These are phyloP conservation scores for Elanoides forficatus DNA, from an alignment of 2,113 vertebrate species.

Conservation along the genomic window DNA sequence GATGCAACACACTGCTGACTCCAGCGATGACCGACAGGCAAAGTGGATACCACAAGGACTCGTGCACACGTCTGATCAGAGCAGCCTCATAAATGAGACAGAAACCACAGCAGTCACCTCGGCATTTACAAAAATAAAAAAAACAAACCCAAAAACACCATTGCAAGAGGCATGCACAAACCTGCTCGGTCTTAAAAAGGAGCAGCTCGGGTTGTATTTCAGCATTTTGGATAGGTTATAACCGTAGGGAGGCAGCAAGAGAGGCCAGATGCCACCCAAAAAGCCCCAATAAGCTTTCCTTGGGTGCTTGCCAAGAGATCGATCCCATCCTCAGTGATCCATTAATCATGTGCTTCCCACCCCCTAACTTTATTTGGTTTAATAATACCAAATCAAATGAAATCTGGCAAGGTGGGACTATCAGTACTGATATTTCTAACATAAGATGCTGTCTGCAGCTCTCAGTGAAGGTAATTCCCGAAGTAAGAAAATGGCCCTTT, in stretches of 20 bases:
- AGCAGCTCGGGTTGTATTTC: neutral
- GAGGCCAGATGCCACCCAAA: neutral
- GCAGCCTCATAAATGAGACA: neutral
- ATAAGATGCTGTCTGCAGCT: neutral
- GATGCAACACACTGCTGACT: rapidly evolving
- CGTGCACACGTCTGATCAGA: neutral
- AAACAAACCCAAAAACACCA: neutral
- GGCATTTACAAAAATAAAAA: neutral
- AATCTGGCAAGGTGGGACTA: neutral
- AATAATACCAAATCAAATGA: neutral
- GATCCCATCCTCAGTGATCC: neutral
- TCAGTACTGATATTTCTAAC: neutral
- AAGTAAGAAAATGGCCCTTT: neutral
- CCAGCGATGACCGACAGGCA: rapidly evolving
- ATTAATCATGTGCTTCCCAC: neutral
- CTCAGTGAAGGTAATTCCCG: neutral
- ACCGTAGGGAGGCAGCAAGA: neutral
- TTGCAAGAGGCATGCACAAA: neutral
- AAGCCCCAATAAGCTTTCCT: neutral
- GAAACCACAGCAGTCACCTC: neutral
- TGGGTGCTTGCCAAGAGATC: neutral
- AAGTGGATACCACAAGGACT: rapidly evolving
- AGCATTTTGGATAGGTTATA: neutral
- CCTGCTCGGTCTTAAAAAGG: neutral
- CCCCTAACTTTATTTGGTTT: neutral